Evolutionary conservation across 2,113 vertebrate species (phyloP), one percentile per base, ranked within the genome.

Genomic region (Petaurus breviceps): DNA sequence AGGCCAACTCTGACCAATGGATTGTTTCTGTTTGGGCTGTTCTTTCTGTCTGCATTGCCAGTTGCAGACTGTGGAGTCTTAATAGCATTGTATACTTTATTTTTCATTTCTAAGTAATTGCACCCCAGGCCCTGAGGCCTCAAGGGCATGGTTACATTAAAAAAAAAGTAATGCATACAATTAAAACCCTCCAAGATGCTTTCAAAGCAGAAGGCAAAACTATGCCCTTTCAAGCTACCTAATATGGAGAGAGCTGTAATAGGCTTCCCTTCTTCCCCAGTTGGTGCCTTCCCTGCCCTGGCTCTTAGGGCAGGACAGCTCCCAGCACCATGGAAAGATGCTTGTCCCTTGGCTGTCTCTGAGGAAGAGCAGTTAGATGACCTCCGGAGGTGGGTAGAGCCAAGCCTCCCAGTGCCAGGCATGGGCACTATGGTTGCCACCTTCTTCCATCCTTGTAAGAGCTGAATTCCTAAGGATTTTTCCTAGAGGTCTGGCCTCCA

Each of bases 31-130:
- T 94, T 93, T 93, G 92, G 94, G 92, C 89, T 55, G 89, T 57
- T 93, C 96, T 54, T 94, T 68, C 51, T 93, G 92, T 68, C 23
- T n/a, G 28, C 94, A 28, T 94, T 96, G 91, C 90, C 93, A 53
- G 19, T 93, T 89, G 94, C 90, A 90, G 68, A 89, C 53, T 94
- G 94, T 50, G 51, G 89, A 53, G 28, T 96, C 68, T 54, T n/a
- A 51, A 91, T 91, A 96, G 31, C 51, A 94, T 68, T 95, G 94
- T 25, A 51, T 25, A 91, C 77, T 26, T 94, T 96, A 55, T 90
- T 93, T 96, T 96, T 97, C 93, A 96, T 96, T 91, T 96, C 61
- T 90, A 95, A 97, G 91, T 97, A 97, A 97, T 94, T 96, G 96
- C 94, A 68, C 25, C 25, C 43, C 94, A 37, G 91, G 55, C 94